Evolutionary conservation across 2,888 invertebrate species (phyloP), one percentile per base, ranked within the genome.

Genomic region (Latrodectus hesperus): DNA sequence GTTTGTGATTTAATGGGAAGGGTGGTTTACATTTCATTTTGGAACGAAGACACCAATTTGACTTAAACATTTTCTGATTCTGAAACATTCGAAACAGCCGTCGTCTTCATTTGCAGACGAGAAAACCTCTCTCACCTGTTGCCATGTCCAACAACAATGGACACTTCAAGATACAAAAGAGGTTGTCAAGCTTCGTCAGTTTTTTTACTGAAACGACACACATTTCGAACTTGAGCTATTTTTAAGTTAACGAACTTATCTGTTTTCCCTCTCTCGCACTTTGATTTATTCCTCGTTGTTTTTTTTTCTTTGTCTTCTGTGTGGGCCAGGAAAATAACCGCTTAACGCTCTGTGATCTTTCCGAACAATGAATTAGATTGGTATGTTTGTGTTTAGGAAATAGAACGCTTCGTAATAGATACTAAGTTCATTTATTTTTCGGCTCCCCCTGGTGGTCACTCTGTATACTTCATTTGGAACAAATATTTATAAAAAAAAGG

Each of bases 151-250:
- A 55, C 12, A 9, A 77, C 68, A 77, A 52, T n/a, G 52, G 12
- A 65, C 14, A 9, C 6, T 65, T 51, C n/a, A 10, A 75, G 60
- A 38, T 76, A 65, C 49, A n/a, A 76, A 76, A 51, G 49, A 64
- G 16, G 38, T n/a, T 22, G 49, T 70, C 78, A 78, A 70, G 78
- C 70, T 70, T 55, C 26, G 70, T 14, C 26, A 16, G 22, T 14
- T 68, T 77, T n/a, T 78, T 70, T 55, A 55, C 14, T n/a, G 55
- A 26, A 17, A 17, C 26, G 12, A n/a, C 60, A 12, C 60, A 60
- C 38, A 67, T 49, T 68, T 11, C 12, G 55, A 70, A 70, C 70
- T 53, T 16, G 53, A 55, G 17, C 70, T 78, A 70, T 78, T 78
- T 60, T 70, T 70, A 55, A 26, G 70, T 52, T 70, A 70, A 78